A percentile compares a stretch with the other conserved stretches of the same genome.
phyloP scores from a whole-genome alignment of 2,888 invertebrate genomes.

The Aphrophora alni region DNA sequence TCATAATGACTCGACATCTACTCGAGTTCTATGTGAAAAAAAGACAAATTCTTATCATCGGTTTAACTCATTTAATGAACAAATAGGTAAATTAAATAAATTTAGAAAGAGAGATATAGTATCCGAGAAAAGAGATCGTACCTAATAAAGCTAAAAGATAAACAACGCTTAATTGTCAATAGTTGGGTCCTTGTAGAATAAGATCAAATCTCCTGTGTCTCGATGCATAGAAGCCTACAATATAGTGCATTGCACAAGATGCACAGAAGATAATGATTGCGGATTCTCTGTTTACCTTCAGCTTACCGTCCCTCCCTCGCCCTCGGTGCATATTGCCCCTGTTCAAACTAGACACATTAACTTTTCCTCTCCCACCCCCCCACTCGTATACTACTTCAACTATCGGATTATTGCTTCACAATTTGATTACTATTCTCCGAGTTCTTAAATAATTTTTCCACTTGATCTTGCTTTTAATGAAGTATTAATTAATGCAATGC shows the following conservation, averaged over 20 bases:
- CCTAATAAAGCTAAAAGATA: not conserved
- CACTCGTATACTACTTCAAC: not conserved
- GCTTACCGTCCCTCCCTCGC: constrained; percentile 19
- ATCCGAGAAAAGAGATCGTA: not conserved
- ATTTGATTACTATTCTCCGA: constrained; percentile 21
- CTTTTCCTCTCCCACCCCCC: not conserved
- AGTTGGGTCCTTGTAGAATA: not conserved
- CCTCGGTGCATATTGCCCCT: not conserved
- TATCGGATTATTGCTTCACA: constrained; percentile 15
- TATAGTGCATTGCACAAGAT: constrained; percentile 23
- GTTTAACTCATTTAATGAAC: too few species aligned
- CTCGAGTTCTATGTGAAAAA: too few species aligned
- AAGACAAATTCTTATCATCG: too few species aligned
- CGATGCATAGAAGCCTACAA: not conserved
- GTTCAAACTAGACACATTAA: constrained; percentile 1
- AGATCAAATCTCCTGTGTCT: not conserved
- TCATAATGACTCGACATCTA: too few species aligned
- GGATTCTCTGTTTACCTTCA: constrained; percentile 22
- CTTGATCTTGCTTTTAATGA: not conserved
- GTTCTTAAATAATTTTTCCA: not conserved
- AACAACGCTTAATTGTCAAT: not conserved
- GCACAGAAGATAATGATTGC: constrained; percentile 7
- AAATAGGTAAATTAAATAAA: too few species aligned
- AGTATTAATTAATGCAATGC: not conserved
- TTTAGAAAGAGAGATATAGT: too few species aligned